phyloP scores from a whole-genome alignment of 2,888 invertebrate genomes.

The Parasteatoda lunata region DNA sequence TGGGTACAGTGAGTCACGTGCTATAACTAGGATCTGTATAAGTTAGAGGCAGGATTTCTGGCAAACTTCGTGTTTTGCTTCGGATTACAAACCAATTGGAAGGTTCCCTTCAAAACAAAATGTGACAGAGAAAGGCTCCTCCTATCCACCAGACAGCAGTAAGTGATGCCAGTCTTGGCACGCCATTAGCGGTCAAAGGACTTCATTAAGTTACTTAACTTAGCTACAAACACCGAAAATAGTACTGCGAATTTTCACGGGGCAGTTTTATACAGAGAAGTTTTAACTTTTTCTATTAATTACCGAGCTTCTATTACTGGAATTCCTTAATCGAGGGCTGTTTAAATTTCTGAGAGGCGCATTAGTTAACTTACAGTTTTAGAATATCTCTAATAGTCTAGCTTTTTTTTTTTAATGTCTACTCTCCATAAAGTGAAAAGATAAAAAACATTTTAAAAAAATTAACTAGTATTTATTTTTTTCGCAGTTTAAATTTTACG shows the following conservation, averaged over 20 bases:
- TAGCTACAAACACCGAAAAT: slow-evolving; percentile 49
- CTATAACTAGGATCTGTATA: slow-evolving; percentile 48
- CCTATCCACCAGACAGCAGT: slow-evolving; percentile 52
- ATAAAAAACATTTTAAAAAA: too few species aligned
- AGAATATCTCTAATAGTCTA: too few species aligned
- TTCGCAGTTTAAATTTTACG: too few species aligned
- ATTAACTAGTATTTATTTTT: too few species aligned
- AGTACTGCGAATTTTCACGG: slow-evolving; percentile 1
- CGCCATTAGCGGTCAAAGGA: slow-evolving; percentile 48
- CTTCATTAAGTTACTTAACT: slow-evolving; percentile 55
- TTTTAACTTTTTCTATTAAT: neutral
- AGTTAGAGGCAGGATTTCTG: slow-evolving; percentile 57
- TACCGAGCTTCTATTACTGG: too few species aligned
- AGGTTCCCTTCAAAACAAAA: slow-evolving; percentile 34
- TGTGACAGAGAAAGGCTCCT: slow-evolving; percentile 13
- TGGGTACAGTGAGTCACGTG: slow-evolving; percentile 52
- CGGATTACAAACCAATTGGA: slow-evolving; percentile 60
- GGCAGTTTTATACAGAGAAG: neutral
- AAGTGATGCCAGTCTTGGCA: slow-evolving; percentile 49
- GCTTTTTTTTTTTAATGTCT: too few species aligned
- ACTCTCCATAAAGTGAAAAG: too few species aligned
- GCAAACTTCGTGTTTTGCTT: slow-evolving; percentile 63
- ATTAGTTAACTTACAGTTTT: too few species aligned
- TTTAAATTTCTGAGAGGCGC: too few species aligned
- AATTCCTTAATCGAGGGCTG: too few species aligned